phyloP scores from a whole-genome alignment of 2,113 vertebrate genomes.

The Tupaia tana region DNA sequence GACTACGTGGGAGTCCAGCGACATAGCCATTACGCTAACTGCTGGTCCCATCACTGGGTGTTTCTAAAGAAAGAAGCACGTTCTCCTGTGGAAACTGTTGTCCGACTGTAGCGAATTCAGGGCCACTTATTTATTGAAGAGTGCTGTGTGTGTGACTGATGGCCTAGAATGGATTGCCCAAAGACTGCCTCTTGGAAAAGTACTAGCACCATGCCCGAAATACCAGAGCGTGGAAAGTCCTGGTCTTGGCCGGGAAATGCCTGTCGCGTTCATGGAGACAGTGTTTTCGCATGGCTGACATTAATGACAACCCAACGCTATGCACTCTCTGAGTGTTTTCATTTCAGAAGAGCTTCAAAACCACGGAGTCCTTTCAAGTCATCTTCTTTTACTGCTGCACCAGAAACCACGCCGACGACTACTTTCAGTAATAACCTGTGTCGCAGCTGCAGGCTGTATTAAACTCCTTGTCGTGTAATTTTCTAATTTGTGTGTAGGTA shows the following conservation, averaged over 20 bases:
- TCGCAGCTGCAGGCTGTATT: constrained; percentile 65
- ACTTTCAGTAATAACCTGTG: constrained; percentile 77
- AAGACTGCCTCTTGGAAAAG: constrained; percentile 47
- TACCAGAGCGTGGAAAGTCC: constrained; percentile 57
- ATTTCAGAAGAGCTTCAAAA: constrained; percentile 80
- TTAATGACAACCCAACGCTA: constrained; percentile 74
- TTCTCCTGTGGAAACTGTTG: background rate
- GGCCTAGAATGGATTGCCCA: constrained; percentile 4
- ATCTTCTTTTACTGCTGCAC: constrained; percentile 79
- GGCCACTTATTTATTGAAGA: background rate
- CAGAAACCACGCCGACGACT: constrained; percentile 68
- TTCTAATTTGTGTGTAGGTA: constrained; percentile 78
- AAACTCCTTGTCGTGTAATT: constrained; percentile 74
- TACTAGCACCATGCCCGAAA: background rate
- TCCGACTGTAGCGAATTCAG: background rate
- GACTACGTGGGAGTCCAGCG: too few species aligned
- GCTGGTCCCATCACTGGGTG: background rate
- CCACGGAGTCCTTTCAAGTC: constrained; percentile 80
- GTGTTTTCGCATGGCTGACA: constrained; percentile 71
- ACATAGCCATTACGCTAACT: too few species aligned
- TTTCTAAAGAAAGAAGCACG: background rate
- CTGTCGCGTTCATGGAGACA: constrained; percentile 57
- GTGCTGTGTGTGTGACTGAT: background rate
- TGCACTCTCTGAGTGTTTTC: constrained; percentile 63
- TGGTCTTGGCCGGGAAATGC: background rate